phyloP scores from a whole-genome alignment of 2,888 invertebrate species.

The Nysson spinosus region DNA sequence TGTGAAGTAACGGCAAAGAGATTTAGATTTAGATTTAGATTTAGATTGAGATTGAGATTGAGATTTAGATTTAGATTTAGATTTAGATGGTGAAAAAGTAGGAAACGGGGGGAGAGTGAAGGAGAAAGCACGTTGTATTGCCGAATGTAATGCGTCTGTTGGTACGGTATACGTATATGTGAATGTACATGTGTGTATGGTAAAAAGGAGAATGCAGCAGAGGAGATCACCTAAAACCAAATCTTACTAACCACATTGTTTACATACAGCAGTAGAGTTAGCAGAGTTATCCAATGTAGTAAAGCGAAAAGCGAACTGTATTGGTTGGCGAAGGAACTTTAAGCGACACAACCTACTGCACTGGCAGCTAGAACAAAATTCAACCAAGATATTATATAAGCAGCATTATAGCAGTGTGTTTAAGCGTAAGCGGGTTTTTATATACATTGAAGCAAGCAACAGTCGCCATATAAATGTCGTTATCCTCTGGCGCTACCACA shows the following conservation, averaged over 20 bases:
- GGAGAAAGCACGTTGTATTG: no score
- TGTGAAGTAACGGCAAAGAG: no score
- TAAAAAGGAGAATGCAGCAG: constrained; percentile 41
- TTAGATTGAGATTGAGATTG: no score
- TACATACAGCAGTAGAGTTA: constrained; percentile 72
- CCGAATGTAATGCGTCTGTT: no score
- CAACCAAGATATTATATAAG: constrained; percentile 61
- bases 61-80: no score
- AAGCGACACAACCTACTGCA: constrained; percentile 75
- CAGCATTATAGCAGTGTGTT: constrained; percentile 57
- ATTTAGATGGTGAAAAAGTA: no score
- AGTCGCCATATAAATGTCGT: constrained; percentile 63
- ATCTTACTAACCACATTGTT: constrained; percentile 67
- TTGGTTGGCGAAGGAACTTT: constrained; percentile 69
- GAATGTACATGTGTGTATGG: constrained; percentile 19
- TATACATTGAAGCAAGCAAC: constrained; percentile 64
- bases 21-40: no score
- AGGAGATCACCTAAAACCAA: constrained; percentile 62
- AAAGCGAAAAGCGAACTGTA: constrained; percentile 72
- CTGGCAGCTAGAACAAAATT: constrained; percentile 75
- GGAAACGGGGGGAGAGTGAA: no score
- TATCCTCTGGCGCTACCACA: constrained; percentile 52
- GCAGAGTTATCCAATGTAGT: constrained; percentile 73
- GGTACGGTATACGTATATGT: constrained; percentile 16
- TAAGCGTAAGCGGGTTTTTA: constrained; percentile 56